Evolutionary conservation across 2,797 vertebrate species (phyloP), one percentile per base, ranked within the genome.

Genomic region (Macroramphosus scolopax): DNA sequence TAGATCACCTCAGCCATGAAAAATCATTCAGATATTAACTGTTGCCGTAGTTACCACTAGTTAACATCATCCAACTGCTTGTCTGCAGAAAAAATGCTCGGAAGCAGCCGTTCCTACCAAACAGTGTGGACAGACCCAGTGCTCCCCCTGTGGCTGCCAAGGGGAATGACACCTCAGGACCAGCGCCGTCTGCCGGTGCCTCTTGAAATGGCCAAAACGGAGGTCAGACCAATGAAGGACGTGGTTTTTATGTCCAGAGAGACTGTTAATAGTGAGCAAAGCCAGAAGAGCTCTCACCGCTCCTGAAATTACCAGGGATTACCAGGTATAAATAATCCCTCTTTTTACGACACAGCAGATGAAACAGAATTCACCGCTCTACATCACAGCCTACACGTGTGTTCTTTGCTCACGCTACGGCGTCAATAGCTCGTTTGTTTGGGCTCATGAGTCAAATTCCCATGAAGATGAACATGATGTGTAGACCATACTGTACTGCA

Each of bases 91-190:
- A 60, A 60, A 18, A 50, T 56, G 57, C 61, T 54, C 47, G 0
- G 55, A 63, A 44, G 45, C 77, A 55, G 54, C 28, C 44, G 56
- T 26, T 44, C 59, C 77, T 8, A 3, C 53, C 24, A 69, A 55
- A 51, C 72, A 30, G 34, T 83, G 84, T 55, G 68, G 32, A 31
- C 75, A 50, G 68, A 70, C 58, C 37, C 70, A 66, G 76, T 73
- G 86, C 63, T 26, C 82, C 76, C 76, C 86, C 72, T 88, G 90
- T 71, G 80, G 79, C 62, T 89, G 88, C 35, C 80, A 89, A 22
- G 74, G 52, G 2, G 55, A 90, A 63, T 87, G 57, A 87, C 31
- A 25, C 1, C 1, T 35, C 29, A 5, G 18, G 29, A 51, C 22
- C 49, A 3, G 12, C 1, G 8, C 54, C n/a, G 43, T 28, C 60